phyloP scores from a whole-genome alignment of 2,113 vertebrate species.

The Microcebus ravelobensis region DNA sequence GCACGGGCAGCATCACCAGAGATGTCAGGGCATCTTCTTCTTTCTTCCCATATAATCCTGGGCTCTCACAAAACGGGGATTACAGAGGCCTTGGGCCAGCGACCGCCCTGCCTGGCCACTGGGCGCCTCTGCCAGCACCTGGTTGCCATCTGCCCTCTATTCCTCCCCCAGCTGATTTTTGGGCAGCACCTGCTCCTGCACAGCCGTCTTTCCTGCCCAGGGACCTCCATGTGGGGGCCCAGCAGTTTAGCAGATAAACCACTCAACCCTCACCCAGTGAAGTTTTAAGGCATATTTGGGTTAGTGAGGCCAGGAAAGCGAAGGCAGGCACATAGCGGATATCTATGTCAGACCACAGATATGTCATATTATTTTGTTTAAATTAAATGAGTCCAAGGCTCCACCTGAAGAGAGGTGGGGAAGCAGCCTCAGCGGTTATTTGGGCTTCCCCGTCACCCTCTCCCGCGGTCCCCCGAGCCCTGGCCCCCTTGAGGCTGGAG shows the following conservation, averaged over 20 bases:
- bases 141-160: not conserved
- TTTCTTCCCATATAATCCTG: constrained; percentile 61
- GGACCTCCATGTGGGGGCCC: not conserved
- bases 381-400: not conserved
- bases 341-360: not conserved
- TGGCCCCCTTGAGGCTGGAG: not conserved
- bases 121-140: not conserved
- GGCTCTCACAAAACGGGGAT: constrained; percentile 45
- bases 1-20: constrained; percentile 1
- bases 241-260: not conserved
- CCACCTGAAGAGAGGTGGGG: not conserved
- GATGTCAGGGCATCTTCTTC: constrained; percentile 7
- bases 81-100: not conserved
- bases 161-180: not conserved
- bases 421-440: not conserved
- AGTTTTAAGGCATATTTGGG: not conserved
- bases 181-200: not conserved
- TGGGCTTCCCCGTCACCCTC: not conserved
- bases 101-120: no score
- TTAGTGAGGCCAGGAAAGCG: not conserved
- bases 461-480: not conserved
- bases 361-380: not conserved
- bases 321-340: not conserved
- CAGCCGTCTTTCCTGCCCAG: not conserved
- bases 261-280: not conserved